Conservation (phyloP, 2,797 vertebrate species). For the Dendrocincla fuliginosa region DNA sequence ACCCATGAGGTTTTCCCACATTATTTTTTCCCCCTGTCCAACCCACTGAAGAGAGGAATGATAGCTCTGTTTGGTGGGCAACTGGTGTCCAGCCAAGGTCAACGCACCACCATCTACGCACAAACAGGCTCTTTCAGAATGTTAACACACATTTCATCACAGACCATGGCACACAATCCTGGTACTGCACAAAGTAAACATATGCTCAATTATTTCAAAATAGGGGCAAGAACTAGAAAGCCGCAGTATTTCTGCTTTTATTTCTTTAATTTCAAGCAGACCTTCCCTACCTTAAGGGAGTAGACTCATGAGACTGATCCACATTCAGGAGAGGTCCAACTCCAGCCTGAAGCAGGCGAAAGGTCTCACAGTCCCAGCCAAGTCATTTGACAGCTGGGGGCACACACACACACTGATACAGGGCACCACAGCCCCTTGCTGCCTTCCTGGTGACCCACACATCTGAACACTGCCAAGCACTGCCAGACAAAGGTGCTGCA, state of each 20-base stretch:
- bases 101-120: background rate
- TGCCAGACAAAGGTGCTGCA: background rate
- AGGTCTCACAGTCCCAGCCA: background rate
- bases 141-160: background rate
- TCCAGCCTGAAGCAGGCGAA: background rate
- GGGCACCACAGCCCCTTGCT: background rate
- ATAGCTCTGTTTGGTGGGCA: background rate
- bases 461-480: background rate
- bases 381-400: background rate
- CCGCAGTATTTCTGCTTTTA: background rate
- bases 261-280: background rate
- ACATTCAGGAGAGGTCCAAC: background rate
- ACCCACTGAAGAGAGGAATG: background rate
- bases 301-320: background rate
- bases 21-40: background rate
- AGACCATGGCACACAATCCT: background rate
- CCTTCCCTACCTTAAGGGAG: background rate
- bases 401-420: rapidly evolving
- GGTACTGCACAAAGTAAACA: background rate
- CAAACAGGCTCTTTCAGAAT: background rate
- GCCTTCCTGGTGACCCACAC: background rate
- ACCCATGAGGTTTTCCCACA: background rate
- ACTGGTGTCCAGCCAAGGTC: rapidly evolving
- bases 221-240: background rate
- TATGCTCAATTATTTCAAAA: background rate